Conservation (phyloP, 2,797 vertebrate species). For the Spinibarbus caldwelli region DNA sequence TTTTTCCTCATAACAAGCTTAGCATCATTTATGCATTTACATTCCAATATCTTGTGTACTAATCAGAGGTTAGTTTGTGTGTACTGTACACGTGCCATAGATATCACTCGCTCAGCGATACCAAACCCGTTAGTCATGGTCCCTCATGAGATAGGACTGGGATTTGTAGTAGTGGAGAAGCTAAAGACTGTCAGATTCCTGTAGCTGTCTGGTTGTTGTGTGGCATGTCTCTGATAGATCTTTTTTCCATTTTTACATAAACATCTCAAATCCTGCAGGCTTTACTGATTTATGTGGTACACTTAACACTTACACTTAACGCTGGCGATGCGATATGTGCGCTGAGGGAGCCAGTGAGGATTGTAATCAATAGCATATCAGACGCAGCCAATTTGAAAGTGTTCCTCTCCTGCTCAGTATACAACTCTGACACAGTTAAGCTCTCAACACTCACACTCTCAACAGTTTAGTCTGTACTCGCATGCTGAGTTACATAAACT, state of each 20-base stretch:
- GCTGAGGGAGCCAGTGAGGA: background rate
- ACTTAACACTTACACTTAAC: background rate
- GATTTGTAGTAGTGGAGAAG: constrained; percentile 8
- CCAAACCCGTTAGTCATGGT: background rate
- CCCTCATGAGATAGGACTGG: background rate
- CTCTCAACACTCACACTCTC: background rate
- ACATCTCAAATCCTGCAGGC: background rate
- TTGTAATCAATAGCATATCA: background rate
- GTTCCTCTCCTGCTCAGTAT: background rate
- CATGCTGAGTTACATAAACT: background rate
- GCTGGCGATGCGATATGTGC: background rate
- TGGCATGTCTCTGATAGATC: background rate
- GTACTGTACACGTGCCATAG: background rate
- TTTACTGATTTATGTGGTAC: background rate
- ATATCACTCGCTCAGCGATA: background rate
- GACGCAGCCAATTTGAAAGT: background rate
- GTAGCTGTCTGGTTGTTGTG: background rate
- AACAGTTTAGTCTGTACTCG: background rate
- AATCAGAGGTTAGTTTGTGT: background rate
- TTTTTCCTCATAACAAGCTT: too few species aligned
- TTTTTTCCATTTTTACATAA: constrained; percentile 7
- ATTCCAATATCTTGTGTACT: background rate
- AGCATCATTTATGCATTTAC: background rate
- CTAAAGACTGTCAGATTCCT: constrained; percentile 2
- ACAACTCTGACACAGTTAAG: constrained; percentile 15